Conservation (phyloP, 2,888 invertebrate species). For the Liposcelis brunnea region DNA sequence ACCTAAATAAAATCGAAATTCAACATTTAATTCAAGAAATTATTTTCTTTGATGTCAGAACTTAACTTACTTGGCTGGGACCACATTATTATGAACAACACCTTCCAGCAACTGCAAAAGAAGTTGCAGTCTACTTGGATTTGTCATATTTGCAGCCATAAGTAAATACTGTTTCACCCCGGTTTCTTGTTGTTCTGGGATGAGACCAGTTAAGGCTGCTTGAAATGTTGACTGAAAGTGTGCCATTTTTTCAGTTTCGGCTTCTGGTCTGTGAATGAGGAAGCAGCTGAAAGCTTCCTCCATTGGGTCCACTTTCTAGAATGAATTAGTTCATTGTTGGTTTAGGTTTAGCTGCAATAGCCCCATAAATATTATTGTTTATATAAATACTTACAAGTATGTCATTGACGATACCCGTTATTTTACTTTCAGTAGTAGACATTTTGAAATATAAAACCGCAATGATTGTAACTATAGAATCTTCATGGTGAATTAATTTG, state of each 20-base stretch:
- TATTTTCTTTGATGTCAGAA: neutral
- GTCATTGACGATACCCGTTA: constrained; percentile 45
- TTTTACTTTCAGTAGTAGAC: constrained; percentile 38
- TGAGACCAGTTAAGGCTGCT: constrained; percentile 43
- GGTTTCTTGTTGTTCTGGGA: constrained; percentile 54
- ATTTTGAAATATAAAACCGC: constrained; percentile 28
- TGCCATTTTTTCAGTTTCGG: constrained; percentile 47
- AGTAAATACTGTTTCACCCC: constrained; percentile 58
- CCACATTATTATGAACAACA: constrained; percentile 49
- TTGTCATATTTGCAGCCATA: constrained; percentile 53
- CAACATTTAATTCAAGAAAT: constrained; percentile 11
- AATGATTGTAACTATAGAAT: too few relatives aligned
- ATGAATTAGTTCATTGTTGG: too few relatives aligned
- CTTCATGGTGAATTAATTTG: too few relatives aligned
- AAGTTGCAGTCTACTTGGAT: constrained; percentile 55
- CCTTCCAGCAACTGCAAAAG: constrained; percentile 58
- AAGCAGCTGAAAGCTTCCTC: constrained; percentile 84
- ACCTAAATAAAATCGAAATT: constrained; percentile 30
- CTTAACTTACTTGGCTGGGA: constrained; percentile 49
- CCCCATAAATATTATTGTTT: neutral
- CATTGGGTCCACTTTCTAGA: constrained; percentile 60
- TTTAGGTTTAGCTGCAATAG: constrained; percentile 7
- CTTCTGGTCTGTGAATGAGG: constrained; percentile 55
- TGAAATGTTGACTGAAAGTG: constrained; percentile 53
- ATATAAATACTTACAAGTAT: constrained; percentile 37